A percentile compares a stretch with the other conserved stretches of the same genome.
phyloP scores from a whole-genome alignment of 2,888 invertebrate genomes.

The Operophtera brumata region DNA sequence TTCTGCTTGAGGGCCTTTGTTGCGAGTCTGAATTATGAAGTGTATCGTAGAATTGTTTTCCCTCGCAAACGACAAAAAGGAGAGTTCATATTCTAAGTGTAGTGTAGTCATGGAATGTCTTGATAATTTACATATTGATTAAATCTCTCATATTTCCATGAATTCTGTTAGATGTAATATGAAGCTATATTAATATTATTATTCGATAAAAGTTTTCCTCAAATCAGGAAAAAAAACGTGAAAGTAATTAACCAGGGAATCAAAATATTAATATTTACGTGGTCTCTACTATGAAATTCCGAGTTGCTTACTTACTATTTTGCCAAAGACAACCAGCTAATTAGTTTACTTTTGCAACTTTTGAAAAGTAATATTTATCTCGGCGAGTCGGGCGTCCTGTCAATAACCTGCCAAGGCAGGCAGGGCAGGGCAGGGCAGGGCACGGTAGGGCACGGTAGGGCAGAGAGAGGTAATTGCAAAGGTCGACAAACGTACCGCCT shows the following conservation, averaged over 20 bases:
- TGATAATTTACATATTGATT: too few species aligned
- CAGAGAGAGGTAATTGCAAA: conserved; percentile 20
- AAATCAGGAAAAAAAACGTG: not conserved
- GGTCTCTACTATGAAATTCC: conserved; percentile 5
- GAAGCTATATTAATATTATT: too few species aligned
- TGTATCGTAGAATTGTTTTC: conserved; percentile 8
- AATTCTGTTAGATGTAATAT: too few species aligned
- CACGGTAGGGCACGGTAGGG: not conserved
- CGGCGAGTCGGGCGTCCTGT: conserved; percentile 13
- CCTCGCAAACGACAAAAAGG: not conserved
- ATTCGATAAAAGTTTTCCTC: too few species aligned
- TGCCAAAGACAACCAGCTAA: conserved; percentile 25
- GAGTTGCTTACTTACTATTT: conserved; percentile 18
- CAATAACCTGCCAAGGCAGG: conserved; percentile 15
- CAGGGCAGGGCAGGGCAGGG: not conserved
- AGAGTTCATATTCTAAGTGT: not conserved
- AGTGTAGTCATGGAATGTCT: not conserved
- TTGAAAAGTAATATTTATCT: conserved; percentile 29
- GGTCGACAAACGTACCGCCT: conserved; percentile 28
- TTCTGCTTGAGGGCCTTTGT: conserved; percentile 22
- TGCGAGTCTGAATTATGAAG: conserved; percentile 17
- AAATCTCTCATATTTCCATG: too few species aligned
- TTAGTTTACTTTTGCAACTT: conserved; percentile 24
- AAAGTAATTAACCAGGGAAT: not conserved
- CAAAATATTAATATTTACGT: conserved; percentile 6